Evolutionary conservation across 2,888 invertebrate genomes (phyloP), one percentile per base, ranked within the genome.

Genomic region (Hetaerina titia): DNA sequence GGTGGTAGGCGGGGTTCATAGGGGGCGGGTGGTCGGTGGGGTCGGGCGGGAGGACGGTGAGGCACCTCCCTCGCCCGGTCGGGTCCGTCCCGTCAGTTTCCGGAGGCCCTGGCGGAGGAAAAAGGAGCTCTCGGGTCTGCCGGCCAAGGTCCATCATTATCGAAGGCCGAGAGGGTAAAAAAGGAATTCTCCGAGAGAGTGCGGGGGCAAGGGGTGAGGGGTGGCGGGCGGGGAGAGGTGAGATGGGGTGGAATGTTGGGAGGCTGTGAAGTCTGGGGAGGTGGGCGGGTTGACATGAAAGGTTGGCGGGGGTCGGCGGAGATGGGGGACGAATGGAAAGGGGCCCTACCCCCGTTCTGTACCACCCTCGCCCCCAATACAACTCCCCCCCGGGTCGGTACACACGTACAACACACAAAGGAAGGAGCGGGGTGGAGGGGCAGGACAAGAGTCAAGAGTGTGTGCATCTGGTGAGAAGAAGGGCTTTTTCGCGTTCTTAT

Each of bases 81-180:
- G 4, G 6, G 25, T 31, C 81, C 81, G 81, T 31, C n/a, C 64
- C 31, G 45, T 90, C 64, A 22, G 90, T 90, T 90, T 90, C 90
- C 90, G 90, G 64, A 69, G 64, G 90, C 22, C 64, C 64, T 64
- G 45, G 19, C 90, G 25, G 4, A 8, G 81, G 13, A 31, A 15
- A 64, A 19, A 22, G 64, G 56, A 58, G n/a, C 45, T 45, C 81
- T 25, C 81, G 11, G 90, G 57, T 56, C n/a, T 19, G n/a, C n/a
- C 19, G 57, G 64, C 64, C 90, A 90, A 90, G 90, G 90, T 90
- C 90, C 90, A 60, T 90, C 90, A 90, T 90, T 90, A 90, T 90
- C 90, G 90, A 90, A 90, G 90, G 90, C 90, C 90, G 45, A 25
- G n/a, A 45, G 81, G 74, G 81, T 31, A 31, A 81, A 81, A 81